Conservation (phyloP, 2,888 invertebrate species). For the Charanyca ferruginea region DNA sequence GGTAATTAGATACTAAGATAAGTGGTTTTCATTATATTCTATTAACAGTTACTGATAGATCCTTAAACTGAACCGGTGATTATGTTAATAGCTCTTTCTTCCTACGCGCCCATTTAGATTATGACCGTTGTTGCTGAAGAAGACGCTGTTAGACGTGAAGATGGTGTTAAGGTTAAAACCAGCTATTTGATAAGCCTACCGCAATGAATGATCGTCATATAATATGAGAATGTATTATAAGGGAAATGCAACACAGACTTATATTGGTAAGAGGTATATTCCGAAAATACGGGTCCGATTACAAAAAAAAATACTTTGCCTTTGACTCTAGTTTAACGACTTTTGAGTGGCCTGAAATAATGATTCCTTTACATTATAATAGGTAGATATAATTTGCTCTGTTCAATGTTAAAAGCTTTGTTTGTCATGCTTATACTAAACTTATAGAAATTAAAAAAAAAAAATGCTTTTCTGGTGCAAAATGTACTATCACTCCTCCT, state of each 20-base stretch:
- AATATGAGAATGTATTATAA: too few species aligned
- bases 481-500: not conserved
- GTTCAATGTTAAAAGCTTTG: not conserved
- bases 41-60: slow-evolving; percentile 36
- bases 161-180: too few species aligned
- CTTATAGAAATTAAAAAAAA: too few species aligned
- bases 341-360: slow-evolving; percentile 39
- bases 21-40: slow-evolving; percentile 38
- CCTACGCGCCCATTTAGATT: not conserved
- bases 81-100: slow-evolving; percentile 20
- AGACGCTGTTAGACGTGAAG: not conserved
- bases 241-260: too few species aligned
- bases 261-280: too few species aligned
- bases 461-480: not conserved
- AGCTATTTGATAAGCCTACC: too few species aligned
- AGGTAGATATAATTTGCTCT: too few species aligned
- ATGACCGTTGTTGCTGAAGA: not conserved
- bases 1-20: slow-evolving; percentile 1
- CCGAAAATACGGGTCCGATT: too few species aligned
- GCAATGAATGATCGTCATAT: too few species aligned
- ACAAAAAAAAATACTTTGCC: too few species aligned
- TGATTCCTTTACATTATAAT: slow-evolving; percentile 5
- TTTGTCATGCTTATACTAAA: not conserved
- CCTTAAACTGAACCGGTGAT: slow-evolving; percentile 6
- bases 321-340: slow-evolving; percentile 49